Evolutionary conservation across 2,797 vertebrate species (phyloP).

Genomic region (Melanotaenia parkinsoni): DNA sequence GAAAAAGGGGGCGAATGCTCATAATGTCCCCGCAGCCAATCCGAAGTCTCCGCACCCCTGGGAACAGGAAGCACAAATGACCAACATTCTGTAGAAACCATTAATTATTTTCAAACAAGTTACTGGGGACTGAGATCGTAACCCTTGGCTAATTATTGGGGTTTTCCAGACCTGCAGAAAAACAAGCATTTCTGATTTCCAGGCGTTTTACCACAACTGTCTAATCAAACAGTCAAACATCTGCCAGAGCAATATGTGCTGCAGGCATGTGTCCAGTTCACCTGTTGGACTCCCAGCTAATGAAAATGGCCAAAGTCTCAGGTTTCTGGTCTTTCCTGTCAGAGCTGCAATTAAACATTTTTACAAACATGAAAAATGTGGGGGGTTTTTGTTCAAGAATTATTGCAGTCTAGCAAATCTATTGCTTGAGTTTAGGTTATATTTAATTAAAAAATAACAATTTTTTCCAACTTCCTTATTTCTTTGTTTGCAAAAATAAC

Average conservation of each 20-base stretch:
- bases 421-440: not conserved
- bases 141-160: constrained; percentile 77
- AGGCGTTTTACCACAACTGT: constrained; percentile 62
- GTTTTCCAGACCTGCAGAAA: constrained; percentile 69
- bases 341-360: constrained; percentile 47
- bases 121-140: constrained; percentile 72
- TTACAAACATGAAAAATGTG: constrained; percentile 9
- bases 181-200: constrained; percentile 70
- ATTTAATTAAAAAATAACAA: constrained; percentile 7
- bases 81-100: constrained; percentile 72
- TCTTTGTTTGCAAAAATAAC: constrained; percentile 14
- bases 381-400: not conserved
- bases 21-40: constrained; percentile 79
- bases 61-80: constrained; percentile 80
- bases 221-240: constrained; percentile 72
- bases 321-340: constrained; percentile 43
- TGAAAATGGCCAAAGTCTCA: constrained; percentile 43
- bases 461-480: constrained; percentile 6
- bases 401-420: not conserved
- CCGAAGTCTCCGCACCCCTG: constrained; percentile 56
- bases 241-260: constrained; percentile 58
- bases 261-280: constrained; percentile 68
- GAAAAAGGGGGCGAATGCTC: constrained; percentile 65
- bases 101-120: constrained; percentile 79
- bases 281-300: constrained; percentile 65